Conservation (phyloP, 2,113 vertebrate species). For the Rhinoptilus africanus region DNA sequence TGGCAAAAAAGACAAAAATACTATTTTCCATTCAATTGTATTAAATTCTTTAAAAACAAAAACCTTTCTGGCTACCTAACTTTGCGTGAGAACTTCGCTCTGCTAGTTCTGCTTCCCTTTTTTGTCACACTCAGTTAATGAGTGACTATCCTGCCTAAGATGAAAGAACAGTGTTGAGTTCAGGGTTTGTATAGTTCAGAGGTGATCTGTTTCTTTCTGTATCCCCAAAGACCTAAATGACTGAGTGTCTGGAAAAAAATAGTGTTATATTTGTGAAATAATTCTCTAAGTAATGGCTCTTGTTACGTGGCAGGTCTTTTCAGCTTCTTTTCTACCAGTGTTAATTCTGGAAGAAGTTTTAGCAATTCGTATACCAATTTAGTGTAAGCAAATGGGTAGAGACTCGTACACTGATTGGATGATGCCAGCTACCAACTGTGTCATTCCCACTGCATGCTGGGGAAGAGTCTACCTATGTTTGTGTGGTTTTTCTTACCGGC, state of each 20-base stretch:
- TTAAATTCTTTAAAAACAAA: not conserved
- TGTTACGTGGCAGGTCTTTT: not conserved
- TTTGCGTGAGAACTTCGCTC: not conserved
- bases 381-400: not conserved
- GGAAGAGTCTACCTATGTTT: not conserved
- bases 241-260: not conserved
- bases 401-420: not conserved
- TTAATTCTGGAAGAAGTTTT: not conserved
- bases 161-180: not conserved
- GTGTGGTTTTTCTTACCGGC: constrained; percentile 51
- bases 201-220: not conserved
- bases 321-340: not conserved
- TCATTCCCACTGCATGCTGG: not conserved
- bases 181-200: not conserved
- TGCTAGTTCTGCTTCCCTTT: not conserved
- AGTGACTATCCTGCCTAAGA: not conserved
- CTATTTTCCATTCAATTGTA: not conserved
- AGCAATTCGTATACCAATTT: not conserved
- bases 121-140: not conserved
- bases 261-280: not conserved
- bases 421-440: not conserved
- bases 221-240: not conserved
- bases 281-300: not conserved
- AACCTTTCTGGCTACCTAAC: not conserved
- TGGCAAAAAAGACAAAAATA: not conserved